Conservation (phyloP, 1,140 invertebrate species). For the Homarus americanus region DNA sequence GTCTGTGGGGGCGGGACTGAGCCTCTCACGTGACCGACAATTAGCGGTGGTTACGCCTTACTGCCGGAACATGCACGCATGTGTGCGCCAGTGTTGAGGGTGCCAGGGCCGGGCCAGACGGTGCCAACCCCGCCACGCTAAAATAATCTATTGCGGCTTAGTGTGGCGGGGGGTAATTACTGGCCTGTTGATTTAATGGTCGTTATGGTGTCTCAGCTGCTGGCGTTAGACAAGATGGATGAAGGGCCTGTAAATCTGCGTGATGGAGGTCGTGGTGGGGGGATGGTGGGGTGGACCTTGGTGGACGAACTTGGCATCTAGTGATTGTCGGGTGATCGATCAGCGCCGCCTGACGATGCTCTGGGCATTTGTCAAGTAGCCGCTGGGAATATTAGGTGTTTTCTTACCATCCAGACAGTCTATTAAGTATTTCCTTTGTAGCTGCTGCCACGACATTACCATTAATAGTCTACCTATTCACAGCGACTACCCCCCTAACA, state of each 20-base stretch:
- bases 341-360: no score
- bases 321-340: no score
- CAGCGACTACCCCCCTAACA: no score
- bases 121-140: conserved; percentile 56
- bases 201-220: conserved; percentile 6
- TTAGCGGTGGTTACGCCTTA: conserved; percentile 60
- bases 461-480: no score
- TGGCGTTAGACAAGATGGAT: neutral
- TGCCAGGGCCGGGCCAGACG: conserved; percentile 6
- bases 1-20: conserved; percentile 43
- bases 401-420: no score
- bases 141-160: conserved; percentile 35
- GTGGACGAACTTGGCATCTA: no score
- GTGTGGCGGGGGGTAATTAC: conserved; percentile 26
- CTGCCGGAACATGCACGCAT: conserved; percentile 62
- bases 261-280: neutral
- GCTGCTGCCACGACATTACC: no score
- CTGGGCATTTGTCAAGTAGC: no score
- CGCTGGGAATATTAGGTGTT: no score
- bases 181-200: conserved; percentile 24
- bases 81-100: conserved; percentile 34
- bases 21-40: conserved; percentile 62
- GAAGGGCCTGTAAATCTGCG: neutral
- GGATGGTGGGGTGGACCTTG: no score
- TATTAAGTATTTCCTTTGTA: no score